A percentile compares a stretch with the other conserved stretches of the same genome.
phyloP scores from a whole-genome alignment of 2,113 vertebrate genomes.

The Pseudopipra pipra region DNA sequence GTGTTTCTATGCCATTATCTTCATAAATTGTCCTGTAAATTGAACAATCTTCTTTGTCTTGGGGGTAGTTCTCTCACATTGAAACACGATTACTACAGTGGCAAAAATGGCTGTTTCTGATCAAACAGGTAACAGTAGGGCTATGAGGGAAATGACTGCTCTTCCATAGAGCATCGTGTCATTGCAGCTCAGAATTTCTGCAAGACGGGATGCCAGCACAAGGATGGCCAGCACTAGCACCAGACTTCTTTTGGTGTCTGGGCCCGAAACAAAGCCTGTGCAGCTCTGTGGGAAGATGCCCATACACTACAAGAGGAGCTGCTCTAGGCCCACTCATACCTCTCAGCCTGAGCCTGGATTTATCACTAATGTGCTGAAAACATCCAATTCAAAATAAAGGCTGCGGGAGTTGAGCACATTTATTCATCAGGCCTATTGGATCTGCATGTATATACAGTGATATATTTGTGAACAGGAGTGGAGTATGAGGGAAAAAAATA shows the following conservation, averaged over 20 bases:
- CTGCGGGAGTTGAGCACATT: not conserved
- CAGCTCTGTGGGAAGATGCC: not conserved
- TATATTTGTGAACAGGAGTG: not conserved
- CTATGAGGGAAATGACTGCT: not conserved
- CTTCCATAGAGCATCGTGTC: not conserved
- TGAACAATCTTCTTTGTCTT: constrained; percentile 31
- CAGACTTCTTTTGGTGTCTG: not conserved
- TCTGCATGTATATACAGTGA: not conserved
- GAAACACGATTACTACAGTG: not conserved
- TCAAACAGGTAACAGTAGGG: not conserved
- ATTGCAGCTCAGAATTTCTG: not conserved
- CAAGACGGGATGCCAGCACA: not conserved
- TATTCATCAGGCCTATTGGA: not conserved
- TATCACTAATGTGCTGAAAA: not conserved
- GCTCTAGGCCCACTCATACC: not conserved
- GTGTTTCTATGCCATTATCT: constrained; percentile 66
- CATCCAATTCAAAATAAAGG: not conserved
- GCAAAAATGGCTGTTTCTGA: not conserved
- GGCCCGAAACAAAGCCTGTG: not conserved
- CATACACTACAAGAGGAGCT: not conserved
- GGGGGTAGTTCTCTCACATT: not conserved
- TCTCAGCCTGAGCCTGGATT: not conserved
- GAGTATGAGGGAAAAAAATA: not conserved
- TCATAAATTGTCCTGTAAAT: constrained; percentile 62
- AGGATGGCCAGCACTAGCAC: not conserved